A percentile compares a stretch with the other conserved stretches of the same genome.
phyloP scores from a whole-genome alignment of 1,140 invertebrate species.

The Popillia japonica region DNA sequence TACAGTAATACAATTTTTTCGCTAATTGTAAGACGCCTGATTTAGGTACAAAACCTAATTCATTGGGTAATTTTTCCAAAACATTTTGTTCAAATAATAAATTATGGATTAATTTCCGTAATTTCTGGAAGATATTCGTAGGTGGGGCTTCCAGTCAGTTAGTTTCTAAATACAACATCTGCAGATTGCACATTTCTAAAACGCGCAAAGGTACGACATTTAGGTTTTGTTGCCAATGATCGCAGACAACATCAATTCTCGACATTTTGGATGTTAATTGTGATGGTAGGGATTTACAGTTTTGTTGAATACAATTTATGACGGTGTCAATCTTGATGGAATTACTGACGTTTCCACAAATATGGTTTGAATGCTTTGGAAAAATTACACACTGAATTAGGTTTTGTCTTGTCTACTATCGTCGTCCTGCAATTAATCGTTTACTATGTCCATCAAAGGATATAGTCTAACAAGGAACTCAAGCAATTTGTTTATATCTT shows the following conservation, averaged over 20 bases:
- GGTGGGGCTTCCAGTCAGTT: conserved; percentile 56
- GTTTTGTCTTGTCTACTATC: conserved; percentile 1
- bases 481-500: not conserved
- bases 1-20: no score
- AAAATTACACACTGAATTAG: conserved; percentile 54
- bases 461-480: not conserved
- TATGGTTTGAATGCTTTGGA: conserved; percentile 51
- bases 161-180: conserved; percentile 59
- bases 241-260: conserved; percentile 52
- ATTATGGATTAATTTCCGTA: conserved; percentile 57
- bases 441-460: not conserved
- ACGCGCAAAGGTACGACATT: conserved; percentile 49
- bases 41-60: conserved; percentile 45
- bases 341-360: not conserved
- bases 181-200: conserved; percentile 52
- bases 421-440: conserved; percentile 16
- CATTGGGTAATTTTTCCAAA: conserved; percentile 53
- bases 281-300: not conserved
- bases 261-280: conserved; percentile 42
- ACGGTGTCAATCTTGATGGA: conserved; percentile 1
- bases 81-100: conserved; percentile 57
- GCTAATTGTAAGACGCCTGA: conserved; percentile 3
- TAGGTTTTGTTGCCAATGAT: conserved; percentile 52
- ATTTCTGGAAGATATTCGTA: conserved; percentile 55
- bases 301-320: not conserved